Conservation (phyloP, 2,888 invertebrate species). For the Chironomus tentans region DNA sequence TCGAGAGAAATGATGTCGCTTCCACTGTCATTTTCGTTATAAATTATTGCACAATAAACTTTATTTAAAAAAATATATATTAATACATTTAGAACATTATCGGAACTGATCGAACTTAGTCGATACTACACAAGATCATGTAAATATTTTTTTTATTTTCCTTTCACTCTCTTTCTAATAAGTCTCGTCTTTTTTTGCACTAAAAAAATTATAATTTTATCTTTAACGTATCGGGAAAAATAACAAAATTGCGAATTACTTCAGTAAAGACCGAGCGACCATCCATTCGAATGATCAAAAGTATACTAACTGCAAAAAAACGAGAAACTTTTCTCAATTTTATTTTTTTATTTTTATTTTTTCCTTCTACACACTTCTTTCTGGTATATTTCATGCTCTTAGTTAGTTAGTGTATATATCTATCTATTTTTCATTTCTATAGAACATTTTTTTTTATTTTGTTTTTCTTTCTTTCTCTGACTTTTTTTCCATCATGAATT, state of each 20-base stretch:
- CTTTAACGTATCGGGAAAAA: not conserved
- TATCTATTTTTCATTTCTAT: not conserved
- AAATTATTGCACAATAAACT: not conserved
- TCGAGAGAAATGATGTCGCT: slow-evolving; percentile 13
- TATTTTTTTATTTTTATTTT: not conserved
- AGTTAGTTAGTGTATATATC: not conserved
- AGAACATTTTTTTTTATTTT: not conserved
- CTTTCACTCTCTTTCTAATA: no score
- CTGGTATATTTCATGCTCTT: not conserved
- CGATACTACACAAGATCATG: not conserved
- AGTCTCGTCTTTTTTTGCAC: no score
- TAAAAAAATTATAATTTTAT: not conserved
- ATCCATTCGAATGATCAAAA: slow-evolving; percentile 19
- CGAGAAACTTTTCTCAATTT: not conserved
- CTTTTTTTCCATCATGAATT: not conserved
- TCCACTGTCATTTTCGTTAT: slow-evolving; percentile 21
- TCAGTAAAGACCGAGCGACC: not conserved
- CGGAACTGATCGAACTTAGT: not conserved
- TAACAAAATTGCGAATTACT: not conserved
- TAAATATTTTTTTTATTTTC: not conserved
- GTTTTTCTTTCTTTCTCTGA: not conserved
- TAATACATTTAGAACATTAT: not conserved
- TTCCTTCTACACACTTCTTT: not conserved
- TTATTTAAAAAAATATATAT: not conserved
- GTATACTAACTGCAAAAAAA: slow-evolving; percentile 15